Conservation (phyloP, 2,113 vertebrate genomes). For the Prolemur simus region DNA sequence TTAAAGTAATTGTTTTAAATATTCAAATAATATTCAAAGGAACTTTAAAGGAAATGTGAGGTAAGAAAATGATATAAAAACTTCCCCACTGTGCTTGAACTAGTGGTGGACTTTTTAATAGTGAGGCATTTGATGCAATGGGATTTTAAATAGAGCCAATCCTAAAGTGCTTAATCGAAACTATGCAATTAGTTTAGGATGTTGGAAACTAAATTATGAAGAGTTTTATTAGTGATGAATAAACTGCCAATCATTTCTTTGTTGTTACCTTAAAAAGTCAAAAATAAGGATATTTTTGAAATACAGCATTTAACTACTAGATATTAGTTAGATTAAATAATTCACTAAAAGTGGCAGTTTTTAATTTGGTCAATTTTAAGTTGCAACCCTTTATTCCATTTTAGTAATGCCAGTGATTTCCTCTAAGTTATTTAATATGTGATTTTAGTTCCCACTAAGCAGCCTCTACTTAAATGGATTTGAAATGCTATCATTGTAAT, state of each 20-base stretch:
- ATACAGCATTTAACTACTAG: not conserved
- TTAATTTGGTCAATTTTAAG: conserved; percentile 19
- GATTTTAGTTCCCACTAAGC: not conserved
- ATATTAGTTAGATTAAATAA: conserved; percentile 24
- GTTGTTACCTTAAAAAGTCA: not conserved
- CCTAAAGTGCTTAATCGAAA: conserved; percentile 29
- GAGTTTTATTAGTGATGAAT: conserved; percentile 20
- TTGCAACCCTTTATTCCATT: not conserved
- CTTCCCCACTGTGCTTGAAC: not conserved
- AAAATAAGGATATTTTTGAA: conserved; percentile 14
- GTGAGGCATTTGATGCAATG: not conserved
- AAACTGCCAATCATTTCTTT: conserved; percentile 24
- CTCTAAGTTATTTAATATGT: conserved; percentile 41
- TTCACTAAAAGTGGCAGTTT: not conserved
- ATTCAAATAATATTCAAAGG: not conserved
- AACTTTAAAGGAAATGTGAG: not conserved
- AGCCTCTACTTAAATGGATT: conserved; percentile 2
- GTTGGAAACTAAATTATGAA: conserved; percentile 48
- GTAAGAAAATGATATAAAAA: not conserved
- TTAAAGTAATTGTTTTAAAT: not conserved
- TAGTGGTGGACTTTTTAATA: not conserved
- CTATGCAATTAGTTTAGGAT: conserved; percentile 26
- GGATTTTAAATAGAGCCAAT: conserved; percentile 51
- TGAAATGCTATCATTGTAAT: conserved; percentile 1
- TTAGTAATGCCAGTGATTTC: not conserved